Conservation (phyloP, 2,113 vertebrate genomes). For the Australoheros scitulus region DNA sequence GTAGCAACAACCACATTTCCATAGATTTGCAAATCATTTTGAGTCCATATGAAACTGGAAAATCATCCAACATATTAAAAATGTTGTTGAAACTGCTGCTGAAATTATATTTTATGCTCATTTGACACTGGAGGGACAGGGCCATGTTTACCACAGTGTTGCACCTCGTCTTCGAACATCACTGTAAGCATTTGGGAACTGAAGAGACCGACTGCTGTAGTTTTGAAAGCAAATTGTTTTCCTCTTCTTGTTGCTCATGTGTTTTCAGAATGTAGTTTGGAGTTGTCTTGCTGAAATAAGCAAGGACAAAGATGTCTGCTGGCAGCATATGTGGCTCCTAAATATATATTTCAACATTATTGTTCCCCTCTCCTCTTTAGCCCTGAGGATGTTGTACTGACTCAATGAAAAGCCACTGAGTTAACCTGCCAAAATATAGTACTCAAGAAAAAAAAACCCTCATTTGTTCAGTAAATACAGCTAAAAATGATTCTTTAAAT, state of each 20-base stretch:
- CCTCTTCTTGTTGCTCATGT: not conserved
- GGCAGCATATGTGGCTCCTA: not conserved
- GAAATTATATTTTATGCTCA: not conserved
- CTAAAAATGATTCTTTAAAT: too few species aligned
- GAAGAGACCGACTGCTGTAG: not conserved
- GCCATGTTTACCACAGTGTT: not conserved
- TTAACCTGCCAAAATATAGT: too few species aligned
- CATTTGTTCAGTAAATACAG: too few species aligned
- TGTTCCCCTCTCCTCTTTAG: not conserved
- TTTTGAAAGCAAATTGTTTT: not conserved
- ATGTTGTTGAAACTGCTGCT: not conserved
- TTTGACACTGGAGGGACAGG: not conserved
- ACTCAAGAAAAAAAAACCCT: too few species aligned
- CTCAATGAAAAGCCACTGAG: too few species aligned
- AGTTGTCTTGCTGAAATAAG: not conserved
- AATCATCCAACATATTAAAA: not conserved
- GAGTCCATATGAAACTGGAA: not conserved
- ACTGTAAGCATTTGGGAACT: not conserved
- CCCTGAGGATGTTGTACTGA: too few species aligned
- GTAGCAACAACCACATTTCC: not conserved
- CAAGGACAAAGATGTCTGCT: not conserved
- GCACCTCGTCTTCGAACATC: not conserved
- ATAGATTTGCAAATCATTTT: not conserved
- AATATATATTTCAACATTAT: not conserved
- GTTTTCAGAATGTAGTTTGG: not conserved